phyloP scores from a whole-genome alignment of 2,888 invertebrate genomes.

The Deilephila elpenor region DNA sequence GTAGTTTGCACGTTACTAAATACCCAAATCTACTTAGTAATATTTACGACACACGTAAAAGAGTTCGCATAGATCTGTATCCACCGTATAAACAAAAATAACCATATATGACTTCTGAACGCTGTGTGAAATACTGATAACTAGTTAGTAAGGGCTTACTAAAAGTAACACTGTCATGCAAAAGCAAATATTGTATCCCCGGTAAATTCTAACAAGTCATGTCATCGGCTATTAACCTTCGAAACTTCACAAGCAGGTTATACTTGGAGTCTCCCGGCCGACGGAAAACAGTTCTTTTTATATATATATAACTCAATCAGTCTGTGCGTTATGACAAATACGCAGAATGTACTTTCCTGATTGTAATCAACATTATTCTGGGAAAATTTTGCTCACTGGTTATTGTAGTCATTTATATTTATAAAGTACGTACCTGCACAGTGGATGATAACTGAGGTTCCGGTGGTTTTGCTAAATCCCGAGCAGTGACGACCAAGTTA shows the following conservation, averaged over 20 bases:
- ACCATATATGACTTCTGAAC: slow-evolving; percentile 31
- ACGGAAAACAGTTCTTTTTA: slow-evolving; percentile 4
- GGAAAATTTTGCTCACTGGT: background rate
- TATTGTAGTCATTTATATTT: background rate
- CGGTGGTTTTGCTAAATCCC: slow-evolving; percentile 91
- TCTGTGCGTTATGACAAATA: background rate
- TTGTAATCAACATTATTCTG: background rate
- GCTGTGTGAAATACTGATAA: slow-evolving; percentile 37
- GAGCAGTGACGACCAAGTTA: slow-evolving; percentile 93
- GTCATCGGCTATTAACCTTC: slow-evolving; percentile 44
- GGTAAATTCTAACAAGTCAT: slow-evolving; percentile 42
- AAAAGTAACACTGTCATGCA: slow-evolving; percentile 62
- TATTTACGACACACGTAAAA: background rate
- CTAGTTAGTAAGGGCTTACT: slow-evolving; percentile 53
- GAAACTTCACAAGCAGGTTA: slow-evolving; percentile 36
- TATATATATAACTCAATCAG: background rate
- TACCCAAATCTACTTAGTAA: background rate
- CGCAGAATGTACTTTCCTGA: background rate
- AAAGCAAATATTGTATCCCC: slow-evolving; percentile 55
- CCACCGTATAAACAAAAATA: slow-evolving; percentile 27
- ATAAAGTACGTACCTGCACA: slow-evolving; percentile 87
- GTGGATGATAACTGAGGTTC: slow-evolving; percentile 92
- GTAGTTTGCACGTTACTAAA: background rate
- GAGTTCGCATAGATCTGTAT: slow-evolving; percentile 26
- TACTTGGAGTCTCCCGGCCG: slow-evolving; percentile 33